phyloP scores from a whole-genome alignment of 2,797 vertebrate species.

The Protonibea diacanthus region DNA sequence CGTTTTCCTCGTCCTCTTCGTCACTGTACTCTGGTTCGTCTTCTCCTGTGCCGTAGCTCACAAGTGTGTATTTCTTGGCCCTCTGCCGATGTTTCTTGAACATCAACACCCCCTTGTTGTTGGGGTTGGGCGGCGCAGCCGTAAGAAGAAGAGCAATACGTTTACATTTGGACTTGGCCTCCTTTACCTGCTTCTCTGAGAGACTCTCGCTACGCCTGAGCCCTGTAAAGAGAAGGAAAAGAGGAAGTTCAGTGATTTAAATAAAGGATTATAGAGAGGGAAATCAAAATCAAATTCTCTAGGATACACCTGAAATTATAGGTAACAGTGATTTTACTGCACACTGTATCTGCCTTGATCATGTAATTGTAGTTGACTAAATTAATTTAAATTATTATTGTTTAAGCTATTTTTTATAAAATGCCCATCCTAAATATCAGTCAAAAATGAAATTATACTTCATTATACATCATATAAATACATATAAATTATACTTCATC shows the following conservation, averaged over 20 bases:
- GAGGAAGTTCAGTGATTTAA: slow-evolving; percentile 22
- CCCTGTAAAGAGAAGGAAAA: slow-evolving; percentile 81
- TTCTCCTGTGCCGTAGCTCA: slow-evolving; percentile 99
- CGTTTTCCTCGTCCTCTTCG: slow-evolving; percentile 82
- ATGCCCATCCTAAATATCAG: background rate
- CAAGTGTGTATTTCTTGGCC: slow-evolving; percentile 95
- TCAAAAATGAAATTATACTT: background rate
- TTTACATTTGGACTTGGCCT: slow-evolving; percentile 99
- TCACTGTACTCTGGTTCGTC: slow-evolving; percentile 87
- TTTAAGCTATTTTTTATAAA: background rate
- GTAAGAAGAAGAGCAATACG: slow-evolving; percentile 97
- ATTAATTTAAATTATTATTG: background rate
- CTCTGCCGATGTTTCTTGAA: slow-evolving; percentile 97
- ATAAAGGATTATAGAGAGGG: background rate
- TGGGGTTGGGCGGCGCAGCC: slow-evolving; percentile 92
- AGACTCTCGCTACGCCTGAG: slow-evolving; percentile 95
- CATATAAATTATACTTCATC: background rate
- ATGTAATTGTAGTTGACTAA: background rate
- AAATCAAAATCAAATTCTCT: slow-evolving; percentile 33
- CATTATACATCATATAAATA: background rate
- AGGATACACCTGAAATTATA: slow-evolving; percentile 9
- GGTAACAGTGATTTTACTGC: slow-evolving; percentile 7
- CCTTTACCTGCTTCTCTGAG: slow-evolving; percentile 98
- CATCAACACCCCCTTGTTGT: slow-evolving; percentile 98
- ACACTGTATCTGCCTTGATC: background rate